Evolutionary conservation across 2,888 invertebrate genomes (phyloP).

Genomic region (Hydraecia micacea): DNA sequence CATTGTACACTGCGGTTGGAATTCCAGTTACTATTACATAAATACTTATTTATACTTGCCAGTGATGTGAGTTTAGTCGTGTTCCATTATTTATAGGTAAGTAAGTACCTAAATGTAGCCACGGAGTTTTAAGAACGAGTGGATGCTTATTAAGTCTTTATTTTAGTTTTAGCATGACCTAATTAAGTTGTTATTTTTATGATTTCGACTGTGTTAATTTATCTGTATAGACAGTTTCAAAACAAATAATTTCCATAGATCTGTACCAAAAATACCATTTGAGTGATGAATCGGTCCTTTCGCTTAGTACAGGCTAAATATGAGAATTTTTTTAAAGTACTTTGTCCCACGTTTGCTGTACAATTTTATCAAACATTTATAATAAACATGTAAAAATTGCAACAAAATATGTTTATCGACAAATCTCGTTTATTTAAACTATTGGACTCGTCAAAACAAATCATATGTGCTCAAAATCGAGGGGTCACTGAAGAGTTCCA

Average conservation of each 20-base stretch:
- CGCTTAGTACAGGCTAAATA: too few relatives aligned
- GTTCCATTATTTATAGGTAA: conserved; percentile 18
- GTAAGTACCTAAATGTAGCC: background rate
- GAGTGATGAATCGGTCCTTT: background rate
- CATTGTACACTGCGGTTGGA: conserved; percentile 38
- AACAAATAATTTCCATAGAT: background rate
- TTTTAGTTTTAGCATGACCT: conserved; percentile 6
- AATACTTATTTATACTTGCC: conserved; percentile 34
- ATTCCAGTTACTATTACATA: conserved; percentile 49
- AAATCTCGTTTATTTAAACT: too few relatives aligned
- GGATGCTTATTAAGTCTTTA: background rate
- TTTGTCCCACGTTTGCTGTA: background rate
- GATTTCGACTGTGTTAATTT: background rate
- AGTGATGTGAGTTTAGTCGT: conserved; percentile 5
- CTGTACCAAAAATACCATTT: background rate
- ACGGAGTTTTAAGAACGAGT: conserved; percentile 4
- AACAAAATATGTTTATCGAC: background rate
- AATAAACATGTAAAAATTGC: background rate
- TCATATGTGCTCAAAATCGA: too few relatives aligned
- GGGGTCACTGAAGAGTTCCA: too few relatives aligned
- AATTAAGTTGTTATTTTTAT: background rate
- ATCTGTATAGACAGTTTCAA: background rate
- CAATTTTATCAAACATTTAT: background rate
- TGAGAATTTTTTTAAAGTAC: background rate
- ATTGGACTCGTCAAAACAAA: too few relatives aligned